These are phyloP conservation scores for Bombus consobrinus DNA, from an alignment of 1,140 invertebrate genomes.

Conservation along the genomic window DNA sequence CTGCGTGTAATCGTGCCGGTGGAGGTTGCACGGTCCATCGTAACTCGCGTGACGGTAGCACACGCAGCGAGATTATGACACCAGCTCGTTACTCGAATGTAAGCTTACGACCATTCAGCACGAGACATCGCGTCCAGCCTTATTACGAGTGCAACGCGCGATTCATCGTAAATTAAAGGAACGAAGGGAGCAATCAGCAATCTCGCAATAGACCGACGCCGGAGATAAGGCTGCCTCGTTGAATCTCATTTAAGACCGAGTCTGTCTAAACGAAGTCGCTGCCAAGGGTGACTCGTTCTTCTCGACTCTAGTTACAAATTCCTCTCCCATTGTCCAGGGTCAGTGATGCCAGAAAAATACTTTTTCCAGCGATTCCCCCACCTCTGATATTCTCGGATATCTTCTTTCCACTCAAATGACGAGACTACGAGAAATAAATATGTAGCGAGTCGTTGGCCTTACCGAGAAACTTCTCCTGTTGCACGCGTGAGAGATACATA, in stretches of 20 bases:
- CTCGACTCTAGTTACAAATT: slow-evolving; percentile 65
- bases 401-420: slow-evolving; percentile 16
- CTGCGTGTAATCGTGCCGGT: slow-evolving; percentile 1
- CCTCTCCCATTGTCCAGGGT: slow-evolving; percentile 63
- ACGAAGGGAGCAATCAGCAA: slow-evolving; percentile 72
- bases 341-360: slow-evolving; percentile 45
- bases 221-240: slow-evolving; percentile 65
- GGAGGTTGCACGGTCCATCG: slow-evolving; percentile 30
- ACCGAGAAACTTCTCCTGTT: slow-evolving; percentile 46
- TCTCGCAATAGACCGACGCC: slow-evolving; percentile 67
- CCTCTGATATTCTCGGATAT: not conserved
- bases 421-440: slow-evolving; percentile 39
- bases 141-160: slow-evolving; percentile 59
- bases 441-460: slow-evolving; percentile 47
- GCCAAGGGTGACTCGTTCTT: slow-evolving; percentile 37
- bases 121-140: slow-evolving; percentile 42
- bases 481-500: slow-evolving; percentile 49
- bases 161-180: slow-evolving; percentile 71
- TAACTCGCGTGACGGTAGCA: slow-evolving; percentile 43
- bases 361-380: slow-evolving; percentile 5
- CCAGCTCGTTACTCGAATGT: slow-evolving; percentile 50
- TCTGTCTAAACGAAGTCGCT: not conserved
- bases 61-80: slow-evolving; percentile 48
- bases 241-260: slow-evolving; percentile 62
- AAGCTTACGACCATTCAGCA: slow-evolving; percentile 52